A percentile compares a stretch with the other conserved stretches of the same genome.
Conservation (phyloP, 2,888 invertebrate species). For the Tetragnatha montana region DNA sequence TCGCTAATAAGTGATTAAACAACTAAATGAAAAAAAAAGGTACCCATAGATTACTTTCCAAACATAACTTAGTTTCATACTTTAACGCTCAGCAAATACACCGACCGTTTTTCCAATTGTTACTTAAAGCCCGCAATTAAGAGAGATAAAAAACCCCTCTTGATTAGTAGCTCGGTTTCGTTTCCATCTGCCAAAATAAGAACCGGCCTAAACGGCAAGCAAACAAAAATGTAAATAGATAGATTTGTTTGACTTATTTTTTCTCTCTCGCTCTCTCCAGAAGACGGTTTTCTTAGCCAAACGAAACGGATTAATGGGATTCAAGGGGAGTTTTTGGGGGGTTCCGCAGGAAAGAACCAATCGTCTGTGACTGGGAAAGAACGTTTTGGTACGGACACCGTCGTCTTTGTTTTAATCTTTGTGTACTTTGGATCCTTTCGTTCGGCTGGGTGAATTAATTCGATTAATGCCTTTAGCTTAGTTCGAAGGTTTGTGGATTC, state of each 20-base stretch:
- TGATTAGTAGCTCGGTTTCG: neutral
- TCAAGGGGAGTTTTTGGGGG: neutral
- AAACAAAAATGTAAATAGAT: conserved; percentile 33
- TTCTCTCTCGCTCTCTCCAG: neutral
- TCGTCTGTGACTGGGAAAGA: neutral
- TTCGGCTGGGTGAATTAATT: neutral
- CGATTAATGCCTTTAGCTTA: neutral
- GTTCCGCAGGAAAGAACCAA: neutral
- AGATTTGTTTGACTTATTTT: conserved; percentile 26
- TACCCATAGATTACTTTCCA: no score
- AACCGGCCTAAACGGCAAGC: neutral
- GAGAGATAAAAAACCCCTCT: neutral
- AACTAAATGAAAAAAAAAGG: no score
- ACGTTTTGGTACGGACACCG: neutral
- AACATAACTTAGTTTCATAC: no score
- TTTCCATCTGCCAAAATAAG: neutral
- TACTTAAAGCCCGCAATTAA: neutral
- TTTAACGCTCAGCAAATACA: neutral
- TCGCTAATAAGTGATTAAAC: no score
- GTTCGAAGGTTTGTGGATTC: neutral
- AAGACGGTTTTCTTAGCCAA: conserved; percentile 23
- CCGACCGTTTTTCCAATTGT: neutral
- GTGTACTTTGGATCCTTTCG: neutral
- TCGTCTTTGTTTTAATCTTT: neutral
- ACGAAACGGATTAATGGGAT: conserved; percentile 20